Percentiles rank a stretch among this genome's conserved stretches.
These are phyloP conservation scores for Piliocolobus tephrosceles DNA, from an alignment of 2,113 vertebrate genomes.

Conservation along the genomic window DNA sequence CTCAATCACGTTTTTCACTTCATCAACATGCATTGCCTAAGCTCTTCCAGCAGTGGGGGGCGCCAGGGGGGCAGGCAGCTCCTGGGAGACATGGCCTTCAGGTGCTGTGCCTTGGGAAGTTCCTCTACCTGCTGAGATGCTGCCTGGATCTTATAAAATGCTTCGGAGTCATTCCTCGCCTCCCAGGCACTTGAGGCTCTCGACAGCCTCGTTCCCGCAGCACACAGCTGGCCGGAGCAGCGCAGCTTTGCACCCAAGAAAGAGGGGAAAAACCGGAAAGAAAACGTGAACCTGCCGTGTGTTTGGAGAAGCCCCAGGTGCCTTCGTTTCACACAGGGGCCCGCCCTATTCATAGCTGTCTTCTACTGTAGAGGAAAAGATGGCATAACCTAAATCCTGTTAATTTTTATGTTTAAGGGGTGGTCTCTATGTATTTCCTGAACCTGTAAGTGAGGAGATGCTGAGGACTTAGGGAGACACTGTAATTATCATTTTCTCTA, in stretches of 20 bases:
- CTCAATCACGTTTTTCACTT: accelerated
- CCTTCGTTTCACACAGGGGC: accelerated
- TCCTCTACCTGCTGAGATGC: background rate
- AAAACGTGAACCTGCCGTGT: background rate
- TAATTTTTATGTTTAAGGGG: background rate
- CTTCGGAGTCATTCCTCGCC: background rate
- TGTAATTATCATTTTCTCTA: conserved; percentile 8
- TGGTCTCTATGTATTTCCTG: conserved; percentile 43
- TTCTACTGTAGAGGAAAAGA: background rate
- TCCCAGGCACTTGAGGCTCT: background rate
- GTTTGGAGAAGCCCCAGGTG: background rate
- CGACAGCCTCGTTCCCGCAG: background rate
- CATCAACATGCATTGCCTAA: background rate
- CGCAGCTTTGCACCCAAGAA: background rate
- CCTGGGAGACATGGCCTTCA: background rate
- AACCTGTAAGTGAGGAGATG: conserved; percentile 46
- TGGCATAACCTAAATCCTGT: background rate
- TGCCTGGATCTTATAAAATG: background rate
- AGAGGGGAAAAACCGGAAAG: background rate
- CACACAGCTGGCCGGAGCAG: background rate
- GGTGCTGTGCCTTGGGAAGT: background rate
- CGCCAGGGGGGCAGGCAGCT: background rate
- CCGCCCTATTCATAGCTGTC: background rate
- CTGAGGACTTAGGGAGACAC: conserved; percentile 9
- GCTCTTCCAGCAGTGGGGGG: background rate